These are phyloP conservation scores for Enteromius viviparus DNA, from an alignment of 2,797 vertebrate species.

Conservation along the genomic window DNA sequence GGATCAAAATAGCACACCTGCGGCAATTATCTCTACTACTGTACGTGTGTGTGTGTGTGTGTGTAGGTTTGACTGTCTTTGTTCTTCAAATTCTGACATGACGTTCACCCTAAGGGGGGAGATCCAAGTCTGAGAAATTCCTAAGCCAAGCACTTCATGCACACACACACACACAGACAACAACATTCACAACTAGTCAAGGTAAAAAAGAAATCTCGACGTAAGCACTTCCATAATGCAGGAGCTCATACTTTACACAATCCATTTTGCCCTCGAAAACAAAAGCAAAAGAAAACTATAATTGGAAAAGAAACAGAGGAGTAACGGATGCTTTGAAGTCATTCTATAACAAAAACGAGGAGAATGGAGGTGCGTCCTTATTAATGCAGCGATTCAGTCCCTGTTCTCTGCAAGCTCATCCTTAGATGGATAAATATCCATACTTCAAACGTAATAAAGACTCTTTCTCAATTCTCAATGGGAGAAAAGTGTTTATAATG, in stretches of 20 bases:
- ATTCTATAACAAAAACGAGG: constrained; percentile 1
- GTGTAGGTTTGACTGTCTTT: constrained; percentile 57
- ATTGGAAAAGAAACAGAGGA: constrained; percentile 74
- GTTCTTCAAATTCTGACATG: constrained; percentile 67
- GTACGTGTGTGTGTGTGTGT: constrained; percentile 51
- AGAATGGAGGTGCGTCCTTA: background rate
- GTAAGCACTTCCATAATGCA: constrained; percentile 53
- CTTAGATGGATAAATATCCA: too few species aligned
- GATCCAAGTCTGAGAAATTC: constrained; percentile 61
- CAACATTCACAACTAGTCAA: constrained; percentile 35
- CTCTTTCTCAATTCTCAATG: too few species aligned
- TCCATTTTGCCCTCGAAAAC: constrained; percentile 42
- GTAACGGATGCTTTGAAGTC: constrained; percentile 53
- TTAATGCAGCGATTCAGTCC: background rate
- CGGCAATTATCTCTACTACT: constrained; percentile 58
- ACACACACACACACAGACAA: constrained; percentile 42
- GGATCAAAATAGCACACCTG: constrained; percentile 58
- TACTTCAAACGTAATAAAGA: too few species aligned
- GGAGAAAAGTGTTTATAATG: too few species aligned
- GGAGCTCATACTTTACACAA: constrained; percentile 29
- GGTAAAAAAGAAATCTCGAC: constrained; percentile 38
- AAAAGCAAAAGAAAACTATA: constrained; percentile 64
- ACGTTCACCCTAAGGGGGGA: constrained; percentile 54
- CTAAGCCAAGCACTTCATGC: constrained; percentile 58
- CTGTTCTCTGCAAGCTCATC: background rate